phyloP scores from a whole-genome alignment of 2,113 vertebrate species.

The Echinops telfairi region DNA sequence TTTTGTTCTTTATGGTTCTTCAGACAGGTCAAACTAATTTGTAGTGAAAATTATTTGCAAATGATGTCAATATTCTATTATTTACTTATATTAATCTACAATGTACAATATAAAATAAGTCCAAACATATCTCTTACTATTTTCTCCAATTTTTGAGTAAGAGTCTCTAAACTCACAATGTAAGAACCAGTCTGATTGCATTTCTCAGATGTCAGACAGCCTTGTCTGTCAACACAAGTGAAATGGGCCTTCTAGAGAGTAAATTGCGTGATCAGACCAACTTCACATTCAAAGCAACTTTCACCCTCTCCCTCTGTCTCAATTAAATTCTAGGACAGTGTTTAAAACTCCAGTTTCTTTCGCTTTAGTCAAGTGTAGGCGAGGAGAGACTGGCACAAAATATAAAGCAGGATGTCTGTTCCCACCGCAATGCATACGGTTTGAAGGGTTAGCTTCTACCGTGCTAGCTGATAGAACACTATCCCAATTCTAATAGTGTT shows the following conservation, averaged over 20 bases:
- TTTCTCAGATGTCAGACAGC: not conserved
- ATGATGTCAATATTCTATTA: not conserved
- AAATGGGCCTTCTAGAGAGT: slow-evolving; percentile 9
- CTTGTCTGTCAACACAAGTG: not conserved
- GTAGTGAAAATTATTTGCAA: slow-evolving; percentile 25
- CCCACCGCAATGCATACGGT: not conserved
- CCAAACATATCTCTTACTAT: not conserved
- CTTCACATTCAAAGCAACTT: slow-evolving; percentile 59
- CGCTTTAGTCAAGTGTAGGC: slow-evolving; percentile 19
- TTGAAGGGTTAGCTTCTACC: not conserved
- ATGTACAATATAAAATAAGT: slow-evolving; percentile 4
- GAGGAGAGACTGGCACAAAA: slow-evolving; percentile 27
- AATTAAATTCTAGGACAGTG: slow-evolving; percentile 52
- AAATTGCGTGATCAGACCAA: slow-evolving; percentile 39
- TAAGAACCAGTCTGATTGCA: not conserved
- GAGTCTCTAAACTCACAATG: not conserved
- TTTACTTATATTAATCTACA: not conserved
- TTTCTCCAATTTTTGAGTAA: not conserved
- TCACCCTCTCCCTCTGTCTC: not conserved
- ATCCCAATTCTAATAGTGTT: not conserved
- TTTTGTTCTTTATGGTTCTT: slow-evolving; percentile 9
- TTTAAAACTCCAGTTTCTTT: slow-evolving; percentile 61
- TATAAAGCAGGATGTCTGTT: slow-evolving; percentile 47
- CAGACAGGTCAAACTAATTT: not conserved
- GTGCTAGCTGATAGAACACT: not conserved